Base-by-base conservation (phyloP, 2,797 vertebrate genomes). In the Phalanger gymnotis region DNA sequence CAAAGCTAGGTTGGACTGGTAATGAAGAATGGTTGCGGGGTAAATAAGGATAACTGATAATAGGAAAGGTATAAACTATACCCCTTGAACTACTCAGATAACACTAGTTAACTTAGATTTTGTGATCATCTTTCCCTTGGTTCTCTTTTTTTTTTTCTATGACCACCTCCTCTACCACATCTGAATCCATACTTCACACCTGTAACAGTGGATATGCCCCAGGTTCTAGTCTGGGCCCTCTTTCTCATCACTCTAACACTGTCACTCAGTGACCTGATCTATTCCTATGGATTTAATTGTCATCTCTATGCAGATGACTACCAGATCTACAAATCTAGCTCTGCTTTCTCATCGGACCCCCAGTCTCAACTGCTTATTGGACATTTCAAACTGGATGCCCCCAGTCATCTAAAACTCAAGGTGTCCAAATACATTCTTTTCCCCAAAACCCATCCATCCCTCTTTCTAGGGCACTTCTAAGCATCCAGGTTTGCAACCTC, bases 11-110 rank as follows among this genome's bases (percentile, higher is more conserved):
- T 22, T 73, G n/a, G 66, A 40, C 6, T 40, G 10, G 7, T 73
- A 94, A 93, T 61, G 19, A 73, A 95, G 30, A 54, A 13, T 58
- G 5, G 16, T 53, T 31, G 27, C 14, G 90, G 87, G 52, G 28
- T 92, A 52, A 52, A 92, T 87, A 94, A 91, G 53, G 87, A 25
- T 7, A 95, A 56, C 31, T 73, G 95, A 90, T 81, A 34, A 61
- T 61, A 95, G 58, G 52, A 89, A 94, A 94, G 25, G 9, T 90
- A 53, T 55, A 96, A 51, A 28, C 91, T 66, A 31, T 57, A 91
- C 1, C 94, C 93, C 90, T 94, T 90, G 34, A 25, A 91, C 34
- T 30, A 96, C 81, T 94, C 96, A 94, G 47, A 91, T 40, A 92
- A 66, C 10, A 58, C 11, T 58, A 31, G 30, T 58, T 58, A 27